A percentile compares a stretch with the other conserved stretches of the same genome.
These are phyloP conservation scores for Eumerus sabulonum DNA, from an alignment of 2,888 invertebrate genomes.

Conservation along the genomic window DNA sequence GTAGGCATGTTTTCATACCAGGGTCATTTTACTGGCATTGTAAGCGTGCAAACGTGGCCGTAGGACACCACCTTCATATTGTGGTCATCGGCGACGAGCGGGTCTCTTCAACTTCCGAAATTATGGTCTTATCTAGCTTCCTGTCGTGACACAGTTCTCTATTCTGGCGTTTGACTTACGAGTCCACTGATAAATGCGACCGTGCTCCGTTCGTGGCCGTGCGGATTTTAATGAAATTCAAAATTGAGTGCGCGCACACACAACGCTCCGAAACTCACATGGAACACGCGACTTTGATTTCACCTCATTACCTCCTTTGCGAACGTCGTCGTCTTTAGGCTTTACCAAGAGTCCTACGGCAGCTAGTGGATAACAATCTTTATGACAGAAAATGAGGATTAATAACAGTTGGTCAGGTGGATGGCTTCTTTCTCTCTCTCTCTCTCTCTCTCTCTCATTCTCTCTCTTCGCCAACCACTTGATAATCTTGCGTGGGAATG, in stretches of 20 bases:
- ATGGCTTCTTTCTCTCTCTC: slow-evolving; percentile 42
- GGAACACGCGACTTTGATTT: slow-evolving; percentile 68
- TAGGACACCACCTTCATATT: slow-evolving; percentile 59
- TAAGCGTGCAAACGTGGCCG: slow-evolving; percentile 22
- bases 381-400: slow-evolving; percentile 72
- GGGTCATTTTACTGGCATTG: slow-evolving; percentile 43
- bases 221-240: slow-evolving; percentile 67
- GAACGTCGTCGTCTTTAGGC: slow-evolving; percentile 18
- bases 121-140: slow-evolving; percentile 79
- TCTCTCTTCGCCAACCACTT: slow-evolving; percentile 26
- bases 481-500: neutral
- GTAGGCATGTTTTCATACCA: slow-evolving; percentile 45
- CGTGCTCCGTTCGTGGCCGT: slow-evolving; percentile 48
- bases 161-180: slow-evolving; percentile 74
- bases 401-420: slow-evolving; percentile 70
- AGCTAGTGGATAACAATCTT: slow-evolving; percentile 70
- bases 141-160: slow-evolving; percentile 79
- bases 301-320: slow-evolving; percentile 58
- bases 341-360: slow-evolving; percentile 59
- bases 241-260: slow-evolving; percentile 65
- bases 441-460: slow-evolving; percentile 34
- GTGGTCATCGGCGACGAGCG: slow-evolving; percentile 48
- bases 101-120: slow-evolving; percentile 71
- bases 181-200: slow-evolving; percentile 59
- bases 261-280: slow-evolving; percentile 65